Evolutionary conservation across 2,797 vertebrate species (phyloP).

Genomic region (Streptopelia turtur): DNA sequence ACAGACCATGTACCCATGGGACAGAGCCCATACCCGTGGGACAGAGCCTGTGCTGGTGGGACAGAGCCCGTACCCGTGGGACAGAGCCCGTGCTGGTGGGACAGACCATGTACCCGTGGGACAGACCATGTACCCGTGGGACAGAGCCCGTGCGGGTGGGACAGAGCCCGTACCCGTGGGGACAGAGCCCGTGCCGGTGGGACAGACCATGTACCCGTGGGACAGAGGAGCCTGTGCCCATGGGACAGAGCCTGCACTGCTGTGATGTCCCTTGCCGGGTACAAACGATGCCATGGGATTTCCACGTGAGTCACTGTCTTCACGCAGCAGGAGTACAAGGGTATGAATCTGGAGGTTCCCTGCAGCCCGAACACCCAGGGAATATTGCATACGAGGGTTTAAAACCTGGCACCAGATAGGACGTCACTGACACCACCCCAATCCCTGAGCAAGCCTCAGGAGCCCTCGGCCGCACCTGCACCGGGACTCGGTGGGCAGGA

Average conservation of each 20-base stretch:
- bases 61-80: no score
- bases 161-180: no score
- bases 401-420: background rate
- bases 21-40: no score
- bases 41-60: background rate
- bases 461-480: background rate
- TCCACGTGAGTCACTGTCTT: background rate
- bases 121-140: no score
- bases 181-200: no score
- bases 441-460: background rate
- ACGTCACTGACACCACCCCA: background rate
- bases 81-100: no score
- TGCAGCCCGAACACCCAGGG: background rate
- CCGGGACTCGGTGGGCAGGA: rapidly evolving
- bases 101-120: no score
- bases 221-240: no score
- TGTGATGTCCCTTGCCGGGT: background rate
- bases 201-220: no score
- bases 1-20: no score
- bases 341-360: background rate
- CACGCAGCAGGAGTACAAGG: background rate
- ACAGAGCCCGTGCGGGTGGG: no score
- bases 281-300: background rate
- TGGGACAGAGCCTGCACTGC: background rate
- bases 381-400: background rate